Percentiles rank a stretch among this genome's conserved stretches.
Evolutionary conservation across 2,888 invertebrate genomes (phyloP).

Genomic region (Luperina nickerlii): DNA sequence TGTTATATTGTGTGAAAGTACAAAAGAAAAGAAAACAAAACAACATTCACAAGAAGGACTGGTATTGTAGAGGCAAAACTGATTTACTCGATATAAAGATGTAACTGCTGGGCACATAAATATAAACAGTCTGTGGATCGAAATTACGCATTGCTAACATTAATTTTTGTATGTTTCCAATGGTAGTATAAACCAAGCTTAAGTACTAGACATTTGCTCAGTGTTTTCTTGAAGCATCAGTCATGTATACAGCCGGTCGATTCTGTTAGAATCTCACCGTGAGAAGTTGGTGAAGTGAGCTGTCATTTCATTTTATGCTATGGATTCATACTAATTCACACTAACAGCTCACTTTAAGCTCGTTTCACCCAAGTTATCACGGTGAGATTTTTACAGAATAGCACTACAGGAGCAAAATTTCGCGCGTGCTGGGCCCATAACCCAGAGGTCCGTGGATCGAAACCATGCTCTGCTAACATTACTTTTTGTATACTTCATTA

Average conservation of each 20-base stretch:
- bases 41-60: too few species aligned
- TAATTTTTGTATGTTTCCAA: conserved; percentile 11
- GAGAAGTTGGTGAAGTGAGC: too few species aligned
- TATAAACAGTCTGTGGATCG: conserved; percentile 95
- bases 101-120: conserved; percentile 93
- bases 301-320: too few species aligned
- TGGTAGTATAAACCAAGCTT: background rate
- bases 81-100: background rate
- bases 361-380: too few species aligned
- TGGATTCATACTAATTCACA: too few species aligned
- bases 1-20: background rate
- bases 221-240: conserved; percentile 2
- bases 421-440: conserved; percentile 95
- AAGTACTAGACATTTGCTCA: background rate
- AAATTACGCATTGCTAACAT: conserved; percentile 88
- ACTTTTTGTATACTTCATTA: background rate
- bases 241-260: background rate
- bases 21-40: too few species aligned
- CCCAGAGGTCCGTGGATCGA: conserved; percentile 98
- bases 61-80: background rate
- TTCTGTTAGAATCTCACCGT: too few species aligned
- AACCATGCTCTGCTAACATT: conserved; percentile 86
- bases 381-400: too few species aligned
- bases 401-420: too few species aligned
- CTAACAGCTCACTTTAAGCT: too few species aligned